phyloP scores from a whole-genome alignment of 2,888 invertebrate genomes.

The Crepidodera aurea region DNA sequence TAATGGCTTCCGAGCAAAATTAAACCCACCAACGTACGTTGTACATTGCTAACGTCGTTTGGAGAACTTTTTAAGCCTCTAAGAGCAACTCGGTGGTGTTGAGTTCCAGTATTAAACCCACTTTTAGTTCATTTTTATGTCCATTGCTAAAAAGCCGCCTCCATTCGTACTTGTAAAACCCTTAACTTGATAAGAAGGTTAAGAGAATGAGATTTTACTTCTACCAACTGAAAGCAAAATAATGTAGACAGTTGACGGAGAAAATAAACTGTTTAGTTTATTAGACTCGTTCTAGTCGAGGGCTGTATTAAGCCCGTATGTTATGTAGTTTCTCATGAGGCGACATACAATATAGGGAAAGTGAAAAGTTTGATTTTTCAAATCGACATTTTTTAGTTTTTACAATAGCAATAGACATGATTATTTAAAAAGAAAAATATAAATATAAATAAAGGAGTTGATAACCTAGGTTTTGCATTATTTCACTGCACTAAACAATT shows the following conservation, averaged over 20 bases:
- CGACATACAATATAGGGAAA: too few species aligned
- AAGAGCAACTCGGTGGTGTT: not conserved
- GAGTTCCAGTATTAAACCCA: constrained; percentile 11
- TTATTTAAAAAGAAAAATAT: too few species aligned
- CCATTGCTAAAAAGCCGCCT: constrained; percentile 24
- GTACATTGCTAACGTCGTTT: not conserved
- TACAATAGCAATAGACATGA: too few species aligned
- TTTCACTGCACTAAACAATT: too few species aligned
- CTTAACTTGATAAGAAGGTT: constrained; percentile 37
- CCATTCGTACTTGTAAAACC: constrained; percentile 31
- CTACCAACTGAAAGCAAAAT: constrained; percentile 27
- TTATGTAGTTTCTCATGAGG: too few species aligned
- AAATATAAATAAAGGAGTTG: too few species aligned
- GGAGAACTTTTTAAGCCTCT: constrained; percentile 20
- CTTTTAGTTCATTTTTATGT: constrained; percentile 27
- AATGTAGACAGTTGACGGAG: constrained; percentile 17
- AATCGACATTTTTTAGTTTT: too few species aligned
- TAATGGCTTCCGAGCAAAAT: not conserved
- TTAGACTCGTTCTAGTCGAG: not conserved
- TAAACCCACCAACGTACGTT: not conserved
- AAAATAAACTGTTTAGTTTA: constrained; percentile 24
- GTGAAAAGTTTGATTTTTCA: too few species aligned
- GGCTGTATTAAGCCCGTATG: too few species aligned
- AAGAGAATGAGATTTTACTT: constrained; percentile 34
- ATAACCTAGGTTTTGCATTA: too few species aligned